A percentile compares a stretch with the other conserved stretches of the same genome.
Conservation (phyloP, 2,888 invertebrate genomes). For the Spisula solida region DNA sequence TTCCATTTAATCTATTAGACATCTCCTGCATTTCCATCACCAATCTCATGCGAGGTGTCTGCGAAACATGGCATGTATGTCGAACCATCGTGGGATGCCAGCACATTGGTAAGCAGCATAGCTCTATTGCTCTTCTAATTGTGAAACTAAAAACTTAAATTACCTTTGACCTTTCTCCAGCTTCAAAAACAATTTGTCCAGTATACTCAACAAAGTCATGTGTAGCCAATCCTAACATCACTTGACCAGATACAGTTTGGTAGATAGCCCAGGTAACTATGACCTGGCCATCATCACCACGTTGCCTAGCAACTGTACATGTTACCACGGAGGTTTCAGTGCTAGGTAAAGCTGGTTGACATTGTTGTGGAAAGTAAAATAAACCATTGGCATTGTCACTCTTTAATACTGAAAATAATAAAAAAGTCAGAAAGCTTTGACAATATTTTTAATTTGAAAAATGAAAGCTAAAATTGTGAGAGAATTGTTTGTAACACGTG, state of each 20-base stretch:
- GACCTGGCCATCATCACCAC: conserved; percentile 84
- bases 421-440: no score
- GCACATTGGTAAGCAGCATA: no score
- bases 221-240: conserved; percentile 52
- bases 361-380: conserved; percentile 83
- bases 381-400: conserved; percentile 87
- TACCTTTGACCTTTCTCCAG: conserved; percentile 83
- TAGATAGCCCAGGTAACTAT: conserved; percentile 82
- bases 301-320: conserved; percentile 81
- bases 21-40: no score
- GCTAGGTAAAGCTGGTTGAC: conserved; percentile 74
- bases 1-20: no score
- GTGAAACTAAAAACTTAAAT: background rate
- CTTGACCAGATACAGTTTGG: conserved; percentile 63
- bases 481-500: no score
- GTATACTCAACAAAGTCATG: conserved; percentile 82
- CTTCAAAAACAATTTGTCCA: conserved; percentile 81
- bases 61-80: no score
- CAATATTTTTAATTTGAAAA: no score
- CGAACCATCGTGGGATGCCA: no score
- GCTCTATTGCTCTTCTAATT: no score
- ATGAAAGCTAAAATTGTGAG: no score
- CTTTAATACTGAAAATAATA: conserved; percentile 83
- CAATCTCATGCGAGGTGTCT: no score
- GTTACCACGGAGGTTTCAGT: conserved; percentile 74